phyloP scores from a whole-genome alignment of 2,113 vertebrate genomes.

The Eurypyga helias region DNA sequence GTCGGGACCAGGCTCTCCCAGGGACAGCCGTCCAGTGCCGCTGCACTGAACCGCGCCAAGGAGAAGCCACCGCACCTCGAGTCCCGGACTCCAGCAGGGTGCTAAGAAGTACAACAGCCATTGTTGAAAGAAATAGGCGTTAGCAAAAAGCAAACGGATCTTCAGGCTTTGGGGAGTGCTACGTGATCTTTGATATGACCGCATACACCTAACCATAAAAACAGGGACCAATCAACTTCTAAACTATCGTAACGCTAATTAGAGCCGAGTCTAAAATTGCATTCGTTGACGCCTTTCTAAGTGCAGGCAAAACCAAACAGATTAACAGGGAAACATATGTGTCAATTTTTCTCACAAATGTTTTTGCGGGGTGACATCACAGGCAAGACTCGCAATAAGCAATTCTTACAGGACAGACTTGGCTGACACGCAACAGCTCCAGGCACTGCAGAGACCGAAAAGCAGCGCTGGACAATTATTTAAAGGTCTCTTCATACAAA shows the following conservation, averaged over 20 bases:
- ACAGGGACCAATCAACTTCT: neutral
- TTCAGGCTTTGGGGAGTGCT: neutral
- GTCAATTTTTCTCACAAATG: neutral
- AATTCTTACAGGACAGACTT: neutral
- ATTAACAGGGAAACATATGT: neutral
- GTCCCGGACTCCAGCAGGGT: neutral
- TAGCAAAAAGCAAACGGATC: accelerated
- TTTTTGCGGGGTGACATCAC: neutral
- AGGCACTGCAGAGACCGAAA: neutral
- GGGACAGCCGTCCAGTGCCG: neutral
- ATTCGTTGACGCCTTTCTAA: neutral
- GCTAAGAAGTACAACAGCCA: accelerated
- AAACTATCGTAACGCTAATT: neutral
- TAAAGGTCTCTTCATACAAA: neutral
- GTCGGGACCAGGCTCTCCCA: neutral
- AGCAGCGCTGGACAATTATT: neutral
- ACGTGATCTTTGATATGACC: neutral
- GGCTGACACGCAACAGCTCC: neutral
- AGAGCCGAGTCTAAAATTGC: neutral
- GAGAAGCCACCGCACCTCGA: neutral
- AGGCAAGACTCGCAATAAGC: neutral
- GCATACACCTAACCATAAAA: accelerated
- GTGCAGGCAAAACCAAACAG: neutral
- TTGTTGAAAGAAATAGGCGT: neutral
- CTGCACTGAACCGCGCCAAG: neutral